Conservation (phyloP, 2,888 invertebrate genomes). For the Omphaloscelis lunosa region DNA sequence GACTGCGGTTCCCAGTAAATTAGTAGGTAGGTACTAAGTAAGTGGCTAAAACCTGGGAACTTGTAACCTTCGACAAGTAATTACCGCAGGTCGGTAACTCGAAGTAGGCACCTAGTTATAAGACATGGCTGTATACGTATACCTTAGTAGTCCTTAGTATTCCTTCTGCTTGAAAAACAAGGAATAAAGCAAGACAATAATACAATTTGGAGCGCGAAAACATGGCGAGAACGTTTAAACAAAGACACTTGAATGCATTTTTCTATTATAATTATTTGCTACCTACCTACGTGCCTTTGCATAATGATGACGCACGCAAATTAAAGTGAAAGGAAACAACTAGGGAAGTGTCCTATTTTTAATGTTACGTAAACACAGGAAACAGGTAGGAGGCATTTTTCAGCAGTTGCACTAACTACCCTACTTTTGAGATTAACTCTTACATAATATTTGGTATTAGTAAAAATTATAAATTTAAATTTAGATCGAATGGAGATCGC, state of each 20-base stretch:
- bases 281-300: slow-evolving; percentile 39
- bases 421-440: no score
- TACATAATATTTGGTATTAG: no score
- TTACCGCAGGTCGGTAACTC: background rate
- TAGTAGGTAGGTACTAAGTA: background rate
- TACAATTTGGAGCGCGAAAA: background rate
- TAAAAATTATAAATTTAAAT: background rate
- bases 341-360: background rate
- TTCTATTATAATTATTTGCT: slow-evolving; percentile 26
- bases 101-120: no score
- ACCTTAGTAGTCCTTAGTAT: no score
- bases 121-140: background rate
- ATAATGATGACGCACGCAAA: slow-evolving; percentile 25
- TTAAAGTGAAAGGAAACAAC: background rate
- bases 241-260: slow-evolving; percentile 41
- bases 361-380: no score
- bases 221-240: background rate
- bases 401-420: no score
- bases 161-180: background rate
- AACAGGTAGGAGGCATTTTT: no score
- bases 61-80: background rate
- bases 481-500: background rate
- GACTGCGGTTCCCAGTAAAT: slow-evolving; percentile 1
- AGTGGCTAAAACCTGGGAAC: slow-evolving; percentile 1
- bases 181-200: background rate